These are phyloP conservation scores for Oryzias celebensis DNA, from an alignment of 2,113 vertebrate genomes.

Conservation along the genomic window DNA sequence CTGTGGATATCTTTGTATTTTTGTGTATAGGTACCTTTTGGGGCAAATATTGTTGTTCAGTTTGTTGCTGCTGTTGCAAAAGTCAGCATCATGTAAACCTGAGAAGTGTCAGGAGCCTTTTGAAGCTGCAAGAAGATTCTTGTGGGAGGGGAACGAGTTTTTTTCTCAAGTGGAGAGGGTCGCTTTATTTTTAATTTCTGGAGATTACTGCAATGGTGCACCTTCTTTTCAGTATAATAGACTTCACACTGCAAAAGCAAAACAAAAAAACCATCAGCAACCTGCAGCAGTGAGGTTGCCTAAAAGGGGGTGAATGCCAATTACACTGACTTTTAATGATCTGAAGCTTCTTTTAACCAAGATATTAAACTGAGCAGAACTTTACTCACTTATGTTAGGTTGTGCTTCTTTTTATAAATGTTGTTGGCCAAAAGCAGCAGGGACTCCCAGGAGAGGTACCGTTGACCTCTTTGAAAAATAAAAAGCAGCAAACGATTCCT, in stretches of 20 bases:
- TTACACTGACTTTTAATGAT: no score
- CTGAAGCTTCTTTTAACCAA: constrained; percentile 34
- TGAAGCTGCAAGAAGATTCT: constrained; percentile 26
- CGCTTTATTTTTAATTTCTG: constrained; percentile 38
- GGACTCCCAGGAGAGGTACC: constrained; percentile 28
- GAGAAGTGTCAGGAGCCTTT: constrained; percentile 54
- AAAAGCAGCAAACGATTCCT: not conserved
- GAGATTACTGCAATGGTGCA: constrained; percentile 18
- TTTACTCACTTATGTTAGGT: no score
- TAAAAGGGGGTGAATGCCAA: no score
- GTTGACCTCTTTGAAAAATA: constrained; percentile 27
- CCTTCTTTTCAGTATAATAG: constrained; percentile 33
- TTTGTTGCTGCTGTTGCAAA: constrained; percentile 73
- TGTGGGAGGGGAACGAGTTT: constrained; percentile 25
- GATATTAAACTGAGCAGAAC: constrained; percentile 1
- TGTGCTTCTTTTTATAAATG: no score
- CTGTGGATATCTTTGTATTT: constrained; percentile 83
- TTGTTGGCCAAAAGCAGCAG: constrained; percentile 45
- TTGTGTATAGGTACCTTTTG: constrained; percentile 80
- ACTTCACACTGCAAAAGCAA: constrained; percentile 33
- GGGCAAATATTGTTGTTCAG: constrained; percentile 78
- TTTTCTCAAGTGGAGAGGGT: constrained; percentile 23
- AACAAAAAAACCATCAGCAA: not conserved
- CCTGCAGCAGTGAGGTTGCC: no score
- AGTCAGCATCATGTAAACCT: constrained; percentile 49